Conservation (phyloP, 2,888 invertebrate species). For the Ceraclea dissimilis region DNA sequence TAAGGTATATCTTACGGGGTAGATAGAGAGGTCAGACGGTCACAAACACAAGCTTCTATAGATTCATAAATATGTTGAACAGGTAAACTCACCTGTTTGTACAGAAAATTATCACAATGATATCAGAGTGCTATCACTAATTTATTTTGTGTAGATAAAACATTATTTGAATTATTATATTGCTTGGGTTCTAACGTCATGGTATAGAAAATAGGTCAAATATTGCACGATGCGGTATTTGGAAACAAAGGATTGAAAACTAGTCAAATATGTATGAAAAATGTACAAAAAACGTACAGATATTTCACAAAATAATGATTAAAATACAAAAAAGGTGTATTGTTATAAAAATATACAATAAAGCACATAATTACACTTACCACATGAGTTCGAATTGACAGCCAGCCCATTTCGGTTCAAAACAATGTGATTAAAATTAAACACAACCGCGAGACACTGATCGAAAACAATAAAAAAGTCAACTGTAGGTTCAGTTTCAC, state of each 20-base stretch:
- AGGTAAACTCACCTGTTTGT: too few species aligned
- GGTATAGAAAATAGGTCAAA: neutral
- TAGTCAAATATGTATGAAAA: neutral
- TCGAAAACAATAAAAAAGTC: neutral
- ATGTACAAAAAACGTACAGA: neutral
- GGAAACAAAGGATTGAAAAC: neutral
- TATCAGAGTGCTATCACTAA: too few species aligned
- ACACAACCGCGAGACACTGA: neutral
- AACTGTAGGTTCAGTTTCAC: too few species aligned
- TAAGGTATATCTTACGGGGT: too few species aligned
- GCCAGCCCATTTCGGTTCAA: constrained; percentile 46
- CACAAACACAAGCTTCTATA: too few species aligned
- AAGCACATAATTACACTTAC: constrained; percentile 36
- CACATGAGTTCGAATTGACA: constrained; percentile 48
- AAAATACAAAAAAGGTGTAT: neutral
- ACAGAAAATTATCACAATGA: too few species aligned
- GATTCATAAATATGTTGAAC: too few species aligned
- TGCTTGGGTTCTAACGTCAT: too few species aligned
- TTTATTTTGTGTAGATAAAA: too few species aligned
- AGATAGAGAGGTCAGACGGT: too few species aligned
- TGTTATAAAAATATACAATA: neutral
- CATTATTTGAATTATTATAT: too few species aligned
- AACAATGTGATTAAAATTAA: neutral
- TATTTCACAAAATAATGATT: neutral
- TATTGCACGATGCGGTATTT: neutral